phyloP scores from a whole-genome alignment of 2,797 vertebrate genomes.

The Bradypodion ventrale region DNA sequence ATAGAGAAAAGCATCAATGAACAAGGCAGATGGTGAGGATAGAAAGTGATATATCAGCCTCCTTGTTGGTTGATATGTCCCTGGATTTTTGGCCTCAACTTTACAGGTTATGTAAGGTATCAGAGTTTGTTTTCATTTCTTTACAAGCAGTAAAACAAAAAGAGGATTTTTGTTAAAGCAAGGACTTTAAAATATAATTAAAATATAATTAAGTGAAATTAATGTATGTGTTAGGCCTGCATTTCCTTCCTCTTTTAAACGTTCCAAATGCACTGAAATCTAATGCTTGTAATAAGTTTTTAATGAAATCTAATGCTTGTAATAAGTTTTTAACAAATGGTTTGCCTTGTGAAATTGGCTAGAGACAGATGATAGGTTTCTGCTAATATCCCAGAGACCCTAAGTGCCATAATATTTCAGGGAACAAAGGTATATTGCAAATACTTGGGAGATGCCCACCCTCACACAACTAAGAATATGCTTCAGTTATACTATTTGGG shows the following conservation, averaged over 20 bases:
- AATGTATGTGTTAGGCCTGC: background rate
- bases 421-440: background rate
- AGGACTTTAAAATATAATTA: background rate
- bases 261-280: background rate
- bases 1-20: constrained; percentile 15
- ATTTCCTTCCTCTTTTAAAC: background rate
- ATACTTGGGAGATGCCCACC: too few species aligned
- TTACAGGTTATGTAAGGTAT: constrained; percentile 5
- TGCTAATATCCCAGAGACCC: background rate
- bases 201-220: background rate
- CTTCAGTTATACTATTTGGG: background rate
- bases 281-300: background rate
- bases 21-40: background rate
- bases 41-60: background rate
- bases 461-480: too few species aligned
- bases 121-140: background rate
- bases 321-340: background rate
- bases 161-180: background rate
- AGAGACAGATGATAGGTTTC: background rate
- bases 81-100: background rate
- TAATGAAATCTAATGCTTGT: background rate
- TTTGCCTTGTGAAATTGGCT: background rate
- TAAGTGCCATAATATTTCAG: background rate
- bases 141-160: background rate
- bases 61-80: background rate